A percentile compares a stretch with the other conserved stretches of the same genome.
Evolutionary conservation across 2,113 vertebrate genomes (phyloP).

Genomic region (Sus scrofa): DNA sequence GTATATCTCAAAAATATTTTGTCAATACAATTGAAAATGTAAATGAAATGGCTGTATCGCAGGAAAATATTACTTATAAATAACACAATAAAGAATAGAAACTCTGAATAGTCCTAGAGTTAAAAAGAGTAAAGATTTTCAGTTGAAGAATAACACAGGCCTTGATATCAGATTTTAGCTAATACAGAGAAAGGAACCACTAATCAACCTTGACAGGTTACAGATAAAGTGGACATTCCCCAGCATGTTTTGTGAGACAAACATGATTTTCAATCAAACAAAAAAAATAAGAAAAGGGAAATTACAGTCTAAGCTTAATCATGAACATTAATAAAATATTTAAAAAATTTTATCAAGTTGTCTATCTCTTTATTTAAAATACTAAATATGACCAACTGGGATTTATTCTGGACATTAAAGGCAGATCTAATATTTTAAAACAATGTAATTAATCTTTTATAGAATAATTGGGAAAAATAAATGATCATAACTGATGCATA

Average conservation of each 20-base stretch:
- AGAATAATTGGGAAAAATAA: background rate
- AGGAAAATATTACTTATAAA: background rate
- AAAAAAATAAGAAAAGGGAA: background rate
- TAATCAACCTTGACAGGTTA: background rate
- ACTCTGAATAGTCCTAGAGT: background rate
- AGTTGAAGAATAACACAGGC: background rate
- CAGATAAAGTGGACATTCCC: background rate
- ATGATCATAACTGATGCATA: background rate
- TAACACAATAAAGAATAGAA: background rate
- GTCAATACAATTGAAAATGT: background rate
- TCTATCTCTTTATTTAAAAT: background rate
- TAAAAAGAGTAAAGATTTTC: background rate
- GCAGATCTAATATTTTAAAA: background rate
- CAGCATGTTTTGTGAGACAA: background rate
- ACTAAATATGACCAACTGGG: background rate
- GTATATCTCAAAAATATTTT: background rate
- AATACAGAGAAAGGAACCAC: background rate
- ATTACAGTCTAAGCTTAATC: background rate
- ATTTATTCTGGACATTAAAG: background rate
- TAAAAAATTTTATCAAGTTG: background rate
- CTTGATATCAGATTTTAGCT: background rate
- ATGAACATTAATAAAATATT: background rate
- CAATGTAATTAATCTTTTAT: background rate
- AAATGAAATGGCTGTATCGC: background rate
- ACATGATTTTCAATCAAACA: background rate